Conservation (phyloP, 2,888 invertebrate genomes). For the Sceliomorpha sp. region DNA sequence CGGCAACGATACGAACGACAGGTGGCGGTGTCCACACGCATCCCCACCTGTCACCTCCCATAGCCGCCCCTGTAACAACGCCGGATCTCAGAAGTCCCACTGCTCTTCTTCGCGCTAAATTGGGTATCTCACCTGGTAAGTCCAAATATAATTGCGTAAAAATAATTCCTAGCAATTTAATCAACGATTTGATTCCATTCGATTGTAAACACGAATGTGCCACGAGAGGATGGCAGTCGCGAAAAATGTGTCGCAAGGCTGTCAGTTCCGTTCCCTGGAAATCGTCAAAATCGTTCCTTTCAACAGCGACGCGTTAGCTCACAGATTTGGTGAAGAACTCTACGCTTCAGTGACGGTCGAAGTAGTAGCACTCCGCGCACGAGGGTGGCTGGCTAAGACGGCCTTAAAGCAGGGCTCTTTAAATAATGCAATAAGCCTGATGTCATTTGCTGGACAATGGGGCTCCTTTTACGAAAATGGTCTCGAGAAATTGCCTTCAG, state of each 20-base stretch:
- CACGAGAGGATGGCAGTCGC: too few species aligned
- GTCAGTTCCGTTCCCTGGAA: conserved; percentile 25
- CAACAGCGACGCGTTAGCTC: conserved; percentile 45
- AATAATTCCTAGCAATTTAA: too few species aligned
- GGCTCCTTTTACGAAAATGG: conserved; percentile 61
- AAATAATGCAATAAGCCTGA: conserved; percentile 79
- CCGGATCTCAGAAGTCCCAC: conserved; percentile 75
- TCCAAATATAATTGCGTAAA: too few species aligned
- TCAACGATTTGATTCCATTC: too few species aligned
- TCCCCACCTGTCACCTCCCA: conserved; percentile 76
- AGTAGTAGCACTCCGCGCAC: conserved; percentile 46
- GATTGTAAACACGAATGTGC: too few species aligned
- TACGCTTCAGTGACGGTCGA: conserved; percentile 55
- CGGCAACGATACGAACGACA: conserved; percentile 66
- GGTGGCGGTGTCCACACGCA: conserved; percentile 68
- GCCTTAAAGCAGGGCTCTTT: conserved; percentile 73
- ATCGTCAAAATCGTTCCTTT: conserved; percentile 58
- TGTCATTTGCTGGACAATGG: conserved; percentile 78
- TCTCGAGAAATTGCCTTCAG: conserved; percentile 64
- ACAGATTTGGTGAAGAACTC: conserved; percentile 61
- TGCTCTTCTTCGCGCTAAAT: conserved; percentile 73
- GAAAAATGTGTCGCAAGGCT: too few species aligned
- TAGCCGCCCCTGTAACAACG: conserved; percentile 71
- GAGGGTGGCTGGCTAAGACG: conserved; percentile 62
- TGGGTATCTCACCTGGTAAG: conserved; percentile 76